phyloP scores from a whole-genome alignment of 2,888 invertebrate species.

The Drosophila mercatorum region DNA sequence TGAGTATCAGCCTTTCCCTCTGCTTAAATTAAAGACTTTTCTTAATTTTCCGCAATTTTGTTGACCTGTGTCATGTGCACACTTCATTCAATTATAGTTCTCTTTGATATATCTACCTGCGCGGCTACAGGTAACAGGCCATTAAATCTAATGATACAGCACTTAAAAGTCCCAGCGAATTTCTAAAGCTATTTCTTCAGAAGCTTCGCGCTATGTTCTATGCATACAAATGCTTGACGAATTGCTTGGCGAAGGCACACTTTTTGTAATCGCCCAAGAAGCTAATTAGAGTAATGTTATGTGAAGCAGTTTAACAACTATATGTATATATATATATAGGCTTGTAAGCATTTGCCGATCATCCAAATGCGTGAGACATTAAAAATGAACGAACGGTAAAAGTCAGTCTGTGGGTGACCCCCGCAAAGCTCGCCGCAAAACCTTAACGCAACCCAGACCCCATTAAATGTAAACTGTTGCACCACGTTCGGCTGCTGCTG shows the following conservation, averaged over 20 bases:
- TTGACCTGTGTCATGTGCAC: background rate
- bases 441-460: slow-evolving; percentile 44
- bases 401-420: slow-evolving; percentile 46
- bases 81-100: background rate
- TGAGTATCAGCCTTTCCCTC: no score
- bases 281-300: slow-evolving; percentile 62
- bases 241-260: slow-evolving; percentile 19
- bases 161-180: background rate
- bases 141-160: slow-evolving; percentile 5
- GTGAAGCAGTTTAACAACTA: slow-evolving; percentile 51
- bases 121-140: slow-evolving; percentile 1
- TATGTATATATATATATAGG: slow-evolving; percentile 13
- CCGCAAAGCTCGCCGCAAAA: slow-evolving; percentile 35
- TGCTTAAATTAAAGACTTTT: no score
- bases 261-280: slow-evolving; percentile 45
- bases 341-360: slow-evolving; percentile 16
- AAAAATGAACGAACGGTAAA: slow-evolving; percentile 59
- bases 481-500: slow-evolving; percentile 42
- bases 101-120: background rate
- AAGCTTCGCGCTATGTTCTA: background rate
- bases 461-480: slow-evolving; percentile 80
- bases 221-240: background rate
- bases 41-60: background rate
- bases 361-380: slow-evolving; percentile 49
- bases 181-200: background rate